phyloP scores from a whole-genome alignment of 2,888 invertebrate species.

The Parnassius mnemosyne region DNA sequence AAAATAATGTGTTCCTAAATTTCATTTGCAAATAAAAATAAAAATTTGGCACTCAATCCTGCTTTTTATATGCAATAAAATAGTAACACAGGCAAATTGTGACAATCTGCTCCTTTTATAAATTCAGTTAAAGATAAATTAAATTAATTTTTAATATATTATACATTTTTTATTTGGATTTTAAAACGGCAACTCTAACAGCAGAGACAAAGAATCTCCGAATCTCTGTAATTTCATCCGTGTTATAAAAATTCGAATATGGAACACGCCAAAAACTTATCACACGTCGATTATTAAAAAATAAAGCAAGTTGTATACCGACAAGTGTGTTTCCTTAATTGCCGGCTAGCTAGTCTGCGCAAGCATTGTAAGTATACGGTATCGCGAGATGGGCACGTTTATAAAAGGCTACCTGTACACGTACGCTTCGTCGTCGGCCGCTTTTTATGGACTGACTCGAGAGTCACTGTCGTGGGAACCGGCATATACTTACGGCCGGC shows the following conservation, averaged over 20 bases:
- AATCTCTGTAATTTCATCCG: neutral
- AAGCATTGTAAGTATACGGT: conserved; percentile 55
- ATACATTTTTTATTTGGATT: neutral
- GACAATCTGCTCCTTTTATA: too few relatives aligned
- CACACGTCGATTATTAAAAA: conserved; percentile 36
- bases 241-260: conserved; percentile 19
- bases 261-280: conserved; percentile 25
- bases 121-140: too few relatives aligned
- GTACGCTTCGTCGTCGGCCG: conserved; percentile 68
- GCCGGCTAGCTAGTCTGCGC: conserved; percentile 42
- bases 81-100: too few relatives aligned
- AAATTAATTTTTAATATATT: neutral
- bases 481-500: conserved; percentile 72
- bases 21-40: too few relatives aligned
- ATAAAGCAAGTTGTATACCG: conserved; percentile 39
- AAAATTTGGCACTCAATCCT: too few relatives aligned
- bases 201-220: neutral
- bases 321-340: conserved; percentile 51
- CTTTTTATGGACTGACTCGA: conserved; percentile 75
- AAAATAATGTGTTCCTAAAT: too few relatives aligned
- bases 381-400: conserved; percentile 57
- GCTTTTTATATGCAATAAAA: too few relatives aligned
- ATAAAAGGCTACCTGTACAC: conserved; percentile 73
- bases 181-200: neutral
- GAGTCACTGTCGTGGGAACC: conserved; percentile 78